A percentile compares a stretch with the other conserved stretches of the same genome.
Evolutionary conservation across 2,113 vertebrate genomes (phyloP).

Genomic region (Pan paniscus): DNA sequence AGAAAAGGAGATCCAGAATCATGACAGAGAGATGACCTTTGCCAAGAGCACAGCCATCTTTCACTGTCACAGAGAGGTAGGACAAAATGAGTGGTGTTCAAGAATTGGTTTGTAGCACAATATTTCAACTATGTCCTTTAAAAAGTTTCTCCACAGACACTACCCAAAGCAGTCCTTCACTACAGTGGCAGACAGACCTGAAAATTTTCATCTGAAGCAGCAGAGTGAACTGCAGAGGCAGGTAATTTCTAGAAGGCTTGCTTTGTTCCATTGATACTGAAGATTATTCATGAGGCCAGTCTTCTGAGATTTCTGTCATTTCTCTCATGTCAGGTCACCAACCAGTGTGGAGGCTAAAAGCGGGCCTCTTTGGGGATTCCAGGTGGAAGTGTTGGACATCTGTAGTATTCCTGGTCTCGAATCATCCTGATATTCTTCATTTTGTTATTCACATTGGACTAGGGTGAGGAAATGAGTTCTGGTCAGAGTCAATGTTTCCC

Average conservation of each 20-base stretch:
- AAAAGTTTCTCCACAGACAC: constrained; percentile 82
- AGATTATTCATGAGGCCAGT: not conserved
- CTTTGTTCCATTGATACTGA: not conserved
- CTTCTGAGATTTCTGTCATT: not conserved
- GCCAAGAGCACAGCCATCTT: not conserved
- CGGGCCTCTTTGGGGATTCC: not conserved
- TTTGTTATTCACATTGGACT: not conserved
- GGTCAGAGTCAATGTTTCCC: constrained; percentile 68
- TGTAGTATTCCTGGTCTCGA: not conserved
- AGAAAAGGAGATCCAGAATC: not conserved
- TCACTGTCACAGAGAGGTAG: not conserved
- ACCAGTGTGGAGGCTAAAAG: not conserved
- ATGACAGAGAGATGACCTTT: not conserved
- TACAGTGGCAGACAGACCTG: constrained; percentile 89
- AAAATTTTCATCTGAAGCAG: constrained; percentile 90
- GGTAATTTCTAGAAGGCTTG: constrained; percentile 79
- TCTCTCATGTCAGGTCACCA: not conserved
- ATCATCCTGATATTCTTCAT: not conserved
- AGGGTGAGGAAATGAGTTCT: constrained; percentile 60
- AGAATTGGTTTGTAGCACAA: not conserved
- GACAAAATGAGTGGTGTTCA: not conserved
- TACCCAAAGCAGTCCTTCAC: constrained; percentile 91
- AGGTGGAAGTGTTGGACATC: not conserved
- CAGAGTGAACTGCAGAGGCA: constrained; percentile 91
- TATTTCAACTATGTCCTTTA: not conserved